Conservation (phyloP, 2,888 invertebrate species). For the Argyra leucocephala region DNA sequence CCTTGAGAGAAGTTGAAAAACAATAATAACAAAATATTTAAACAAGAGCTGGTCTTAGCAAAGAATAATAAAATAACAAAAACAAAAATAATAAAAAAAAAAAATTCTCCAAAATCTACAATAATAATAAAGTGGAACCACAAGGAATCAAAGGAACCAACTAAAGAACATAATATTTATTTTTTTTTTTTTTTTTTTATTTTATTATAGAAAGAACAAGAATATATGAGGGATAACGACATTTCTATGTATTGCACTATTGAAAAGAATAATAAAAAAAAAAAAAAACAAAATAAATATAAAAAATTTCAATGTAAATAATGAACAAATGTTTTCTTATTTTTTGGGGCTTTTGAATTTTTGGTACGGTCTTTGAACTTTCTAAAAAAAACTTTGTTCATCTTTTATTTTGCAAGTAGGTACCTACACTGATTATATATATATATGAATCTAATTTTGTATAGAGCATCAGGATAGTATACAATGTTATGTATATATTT, state of each 20-base stretch:
- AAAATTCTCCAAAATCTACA: not conserved
- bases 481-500: no score
- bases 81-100: not conserved
- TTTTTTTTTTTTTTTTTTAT: not conserved
- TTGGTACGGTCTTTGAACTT: not conserved
- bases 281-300: not conserved
- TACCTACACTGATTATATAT: no score
- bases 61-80: not conserved
- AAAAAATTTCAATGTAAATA: not conserved
- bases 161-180: not conserved
- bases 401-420: no score
- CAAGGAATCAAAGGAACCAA: not conserved
- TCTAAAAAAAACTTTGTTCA: not conserved
- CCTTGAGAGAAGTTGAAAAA: not conserved
- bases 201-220: not conserved
- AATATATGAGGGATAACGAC: not conserved
- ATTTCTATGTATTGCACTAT: conserved; percentile 5
- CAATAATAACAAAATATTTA: no score
- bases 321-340: not conserved
- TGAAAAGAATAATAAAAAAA: not conserved
- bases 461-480: no score
- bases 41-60: not conserved
- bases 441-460: no score
- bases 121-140: not conserved
- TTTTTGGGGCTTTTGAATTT: not conserved